Evolutionary conservation across 2,888 invertebrate species (phyloP).

Genomic region (Thysanoteuthis rhombus): DNA sequence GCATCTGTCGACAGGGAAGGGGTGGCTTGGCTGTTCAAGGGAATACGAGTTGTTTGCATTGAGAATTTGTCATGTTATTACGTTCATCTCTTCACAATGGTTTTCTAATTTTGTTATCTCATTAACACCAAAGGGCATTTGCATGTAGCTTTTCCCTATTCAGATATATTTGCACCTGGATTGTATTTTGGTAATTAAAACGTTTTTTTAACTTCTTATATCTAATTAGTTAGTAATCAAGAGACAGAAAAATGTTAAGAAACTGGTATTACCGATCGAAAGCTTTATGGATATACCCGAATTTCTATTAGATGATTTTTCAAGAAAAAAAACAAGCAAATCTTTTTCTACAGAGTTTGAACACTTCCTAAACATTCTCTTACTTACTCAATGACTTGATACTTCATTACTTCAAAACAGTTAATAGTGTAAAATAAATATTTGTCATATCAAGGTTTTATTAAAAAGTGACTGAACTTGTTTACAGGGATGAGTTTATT

Average conservation of each 20-base stretch:
- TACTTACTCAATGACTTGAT: too few species aligned
- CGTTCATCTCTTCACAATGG: not conserved
- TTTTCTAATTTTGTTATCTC: not conserved
- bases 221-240: not conserved
- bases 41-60: not conserved
- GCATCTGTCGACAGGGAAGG: not conserved
- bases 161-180: not conserved
- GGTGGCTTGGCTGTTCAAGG: not conserved
- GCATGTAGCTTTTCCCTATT: not conserved
- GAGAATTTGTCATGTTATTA: not conserved
- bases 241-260: not conserved
- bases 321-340: too few species aligned
- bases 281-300: too few species aligned
- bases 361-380: too few species aligned
- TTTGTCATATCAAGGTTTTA: too few species aligned
- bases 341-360: too few species aligned
- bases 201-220: not conserved
- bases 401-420: too few species aligned
- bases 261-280: too few species aligned
- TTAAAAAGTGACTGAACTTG: too few species aligned
- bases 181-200: not conserved
- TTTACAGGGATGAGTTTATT: too few species aligned
- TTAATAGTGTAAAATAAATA: too few species aligned
- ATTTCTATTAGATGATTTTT: too few species aligned
- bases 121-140: not conserved